These are phyloP conservation scores for Phaenicophaeus curvirostris DNA, from an alignment of 2,797 vertebrate species.

Conservation along the genomic window DNA sequence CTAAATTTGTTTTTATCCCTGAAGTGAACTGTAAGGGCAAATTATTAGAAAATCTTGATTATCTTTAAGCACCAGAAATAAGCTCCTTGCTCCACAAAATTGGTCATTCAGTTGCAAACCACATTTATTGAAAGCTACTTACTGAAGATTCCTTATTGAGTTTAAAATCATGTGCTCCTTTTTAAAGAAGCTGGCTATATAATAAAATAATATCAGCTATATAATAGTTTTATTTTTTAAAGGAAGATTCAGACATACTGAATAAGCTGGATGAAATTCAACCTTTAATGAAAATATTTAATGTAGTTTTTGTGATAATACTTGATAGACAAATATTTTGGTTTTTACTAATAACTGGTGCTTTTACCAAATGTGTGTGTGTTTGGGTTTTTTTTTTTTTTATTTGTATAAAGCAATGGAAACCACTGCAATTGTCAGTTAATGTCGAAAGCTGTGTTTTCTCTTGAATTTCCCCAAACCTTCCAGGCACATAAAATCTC, in stretches of 20 bases:
- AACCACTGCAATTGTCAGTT: neutral
- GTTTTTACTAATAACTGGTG: neutral
- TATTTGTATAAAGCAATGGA: neutral
- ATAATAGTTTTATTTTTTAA: neutral
- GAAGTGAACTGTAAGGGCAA: neutral
- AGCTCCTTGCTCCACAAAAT: neutral
- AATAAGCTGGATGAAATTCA: neutral
- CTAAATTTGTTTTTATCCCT: neutral
- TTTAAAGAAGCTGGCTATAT: neutral
- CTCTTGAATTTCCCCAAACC: neutral
- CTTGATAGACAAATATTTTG: neutral
- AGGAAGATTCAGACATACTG: neutral
- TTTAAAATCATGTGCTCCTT: neutral
- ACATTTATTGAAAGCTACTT: neutral
- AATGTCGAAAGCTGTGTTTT: neutral
- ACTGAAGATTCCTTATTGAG: neutral
- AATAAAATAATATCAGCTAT: neutral
- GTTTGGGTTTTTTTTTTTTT: too few species aligned
- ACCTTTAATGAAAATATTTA: neutral
- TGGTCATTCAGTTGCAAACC: neutral
- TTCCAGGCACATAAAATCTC: neutral
- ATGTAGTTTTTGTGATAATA: neutral
- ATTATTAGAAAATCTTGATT: slow-evolving; percentile 4
- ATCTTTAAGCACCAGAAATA: neutral
- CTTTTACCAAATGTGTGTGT: neutral